Evolutionary conservation across 92 coral and sea anemone genomes (phyloP).

Genomic region (Bergia puertoricense): DNA sequence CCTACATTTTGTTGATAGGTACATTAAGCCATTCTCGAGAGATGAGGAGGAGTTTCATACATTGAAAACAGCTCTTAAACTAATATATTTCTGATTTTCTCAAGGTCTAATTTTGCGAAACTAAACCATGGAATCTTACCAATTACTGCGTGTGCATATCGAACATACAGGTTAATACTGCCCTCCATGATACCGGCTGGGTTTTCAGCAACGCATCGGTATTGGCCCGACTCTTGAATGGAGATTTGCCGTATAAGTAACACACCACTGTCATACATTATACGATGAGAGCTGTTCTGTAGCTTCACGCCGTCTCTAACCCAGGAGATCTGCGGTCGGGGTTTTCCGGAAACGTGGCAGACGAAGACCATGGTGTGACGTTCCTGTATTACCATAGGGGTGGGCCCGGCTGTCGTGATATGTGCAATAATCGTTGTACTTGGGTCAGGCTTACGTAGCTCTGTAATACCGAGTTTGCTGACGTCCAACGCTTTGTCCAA

Average conservation of each 20-base stretch:
- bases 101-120: too few relatives aligned
- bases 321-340: constrained; percentile 72
- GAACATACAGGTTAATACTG: constrained; percentile 63
- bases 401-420: constrained; percentile 47
- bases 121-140: constrained; percentile 40
- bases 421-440: constrained; percentile 57
- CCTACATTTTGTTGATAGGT: too few relatives aligned
- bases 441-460: constrained; percentile 45
- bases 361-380: constrained; percentile 68
- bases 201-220: constrained; percentile 77
- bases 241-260: constrained; percentile 62
- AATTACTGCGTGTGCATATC: constrained; percentile 36
- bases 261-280: constrained; percentile 62
- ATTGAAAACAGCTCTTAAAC: too few relatives aligned
- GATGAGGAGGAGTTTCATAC: too few relatives aligned
- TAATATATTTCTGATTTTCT: too few relatives aligned
- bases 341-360: constrained; percentile 75
- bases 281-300: constrained; percentile 68
- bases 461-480: constrained; percentile 40
- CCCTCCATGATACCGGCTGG: constrained; percentile 77
- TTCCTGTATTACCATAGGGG: constrained; percentile 57
- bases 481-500: constrained; percentile 69
- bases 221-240: constrained; percentile 66
- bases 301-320: constrained; percentile 62
- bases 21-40: too few relatives aligned